Evolutionary conservation across 2,797 vertebrate species (phyloP).

Genomic region (Hippopotamyrus pictus): DNA sequence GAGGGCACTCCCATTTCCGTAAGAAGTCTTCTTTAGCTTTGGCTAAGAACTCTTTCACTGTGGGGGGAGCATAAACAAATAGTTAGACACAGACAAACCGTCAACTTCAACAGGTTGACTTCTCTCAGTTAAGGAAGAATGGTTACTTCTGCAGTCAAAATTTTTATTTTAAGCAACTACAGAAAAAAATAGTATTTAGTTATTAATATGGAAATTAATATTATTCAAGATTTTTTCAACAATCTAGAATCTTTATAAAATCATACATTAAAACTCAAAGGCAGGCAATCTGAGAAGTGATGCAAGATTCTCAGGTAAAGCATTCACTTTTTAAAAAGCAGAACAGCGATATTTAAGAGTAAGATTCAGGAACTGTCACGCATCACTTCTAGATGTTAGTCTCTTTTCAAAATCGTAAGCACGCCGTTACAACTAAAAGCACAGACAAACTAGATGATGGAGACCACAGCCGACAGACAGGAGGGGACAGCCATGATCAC

Average conservation of each 20-base stretch:
- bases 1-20: constrained; percentile 96
- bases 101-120: not conserved
- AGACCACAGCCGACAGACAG: constrained; percentile 49
- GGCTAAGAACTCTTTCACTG: constrained; percentile 99
- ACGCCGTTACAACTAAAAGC: constrained; percentile 55
- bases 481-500: constrained; percentile 73
- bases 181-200: constrained; percentile 15
- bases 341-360: not conserved
- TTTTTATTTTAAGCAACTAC: constrained; percentile 31
- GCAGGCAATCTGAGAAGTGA: constrained; percentile 58
- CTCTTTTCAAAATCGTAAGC: constrained; percentile 39
- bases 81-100: constrained; percentile 11
- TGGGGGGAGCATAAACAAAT: constrained; percentile 24
- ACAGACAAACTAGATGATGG: constrained; percentile 63
- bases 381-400: constrained; percentile 56
- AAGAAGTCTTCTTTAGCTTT: constrained; percentile 99
- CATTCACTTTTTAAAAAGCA: not conserved
- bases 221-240: not conserved
- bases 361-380: constrained; percentile 40
- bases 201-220: not conserved
- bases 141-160: constrained; percentile 7
- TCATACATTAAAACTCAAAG: constrained; percentile 23
- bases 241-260: not conserved
- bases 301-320: constrained; percentile 36
- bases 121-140: not conserved